Base-by-base conservation (phyloP, 23 tunicate species). In the Diplosoma virens region DNA sequence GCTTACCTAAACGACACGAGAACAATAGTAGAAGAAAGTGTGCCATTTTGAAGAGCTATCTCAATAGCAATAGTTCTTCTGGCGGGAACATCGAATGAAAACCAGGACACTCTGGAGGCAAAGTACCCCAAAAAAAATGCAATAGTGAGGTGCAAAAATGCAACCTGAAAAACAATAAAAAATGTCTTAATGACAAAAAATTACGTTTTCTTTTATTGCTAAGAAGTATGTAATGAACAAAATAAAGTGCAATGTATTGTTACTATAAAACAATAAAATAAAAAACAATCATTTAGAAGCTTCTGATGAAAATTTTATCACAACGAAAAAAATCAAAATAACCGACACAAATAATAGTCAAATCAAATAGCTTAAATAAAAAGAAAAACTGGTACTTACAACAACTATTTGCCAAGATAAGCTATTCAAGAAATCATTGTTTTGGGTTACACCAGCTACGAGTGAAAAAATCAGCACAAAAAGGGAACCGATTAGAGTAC, bases 31-130 rank as follows among this genome's bases (percentile, higher is more conserved):
- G 61, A 47, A 16, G 71, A 79, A 18, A 82, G 25, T 17, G 73
- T 73, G 1, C 45, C 35, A 25, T 60, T 82, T 27, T 82, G 86
- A 72, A 82, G 36, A 1, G 79, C 79, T 29, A 79, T 82, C 59
- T 82, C 86, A 25, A 82, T 73, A 25, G 86, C 86, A 58, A 82
- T 73, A 16, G 86, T 82, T 59, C 86, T 35, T 9, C 86, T 29
- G 11, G 72, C 73, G 1, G 37, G 24, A 14, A 73, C 70, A 28
- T 30, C 23, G 47, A 36, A 72, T 20, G 58, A 21, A 48, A 82
- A 37, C 48, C 79, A 68, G 3, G 86, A 79, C 16, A 82, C 30
- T 59, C 86, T 74, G 2, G 79, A 59, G 20, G 79, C 86, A 21
- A 67, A 23, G 63, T 82, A 82, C 23, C 79, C 79, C 1, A 72